Conservation (phyloP, 1,140 invertebrate species). For the Lysiphlebus fabarum region DNA sequence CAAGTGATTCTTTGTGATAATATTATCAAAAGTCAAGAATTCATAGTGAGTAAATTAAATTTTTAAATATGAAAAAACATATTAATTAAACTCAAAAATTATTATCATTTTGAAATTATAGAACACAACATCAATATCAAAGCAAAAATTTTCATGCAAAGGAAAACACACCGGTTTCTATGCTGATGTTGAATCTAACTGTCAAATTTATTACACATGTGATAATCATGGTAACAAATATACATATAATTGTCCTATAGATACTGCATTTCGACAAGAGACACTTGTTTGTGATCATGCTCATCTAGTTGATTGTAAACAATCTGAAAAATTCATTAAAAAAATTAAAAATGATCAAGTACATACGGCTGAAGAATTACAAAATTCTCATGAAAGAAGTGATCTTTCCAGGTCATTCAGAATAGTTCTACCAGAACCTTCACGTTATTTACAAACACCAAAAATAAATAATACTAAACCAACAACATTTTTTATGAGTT, state of each 20-base stretch:
- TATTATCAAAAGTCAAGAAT: neutral
- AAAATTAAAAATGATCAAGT: neutral
- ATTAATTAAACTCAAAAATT: conserved; percentile 3
- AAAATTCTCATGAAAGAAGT: conserved; percentile 1
- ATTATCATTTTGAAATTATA: conserved; percentile 18
- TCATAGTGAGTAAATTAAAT: conserved; percentile 8
- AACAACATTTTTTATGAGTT: conserved; percentile 34
- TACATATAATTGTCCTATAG: conserved; percentile 53
- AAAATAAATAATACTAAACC: conserved; percentile 23
- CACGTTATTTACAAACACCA: conserved; percentile 5
- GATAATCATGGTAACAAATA: conserved; percentile 54
- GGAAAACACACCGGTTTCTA: conserved; percentile 53
- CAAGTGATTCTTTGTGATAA: conserved; percentile 7
- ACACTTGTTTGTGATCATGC: conserved; percentile 57
- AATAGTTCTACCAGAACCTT: conserved; percentile 19
- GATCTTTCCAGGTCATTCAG: conserved; percentile 30
- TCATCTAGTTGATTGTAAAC: conserved; percentile 51
- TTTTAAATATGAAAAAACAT: conserved; percentile 9
- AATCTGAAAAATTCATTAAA: conserved; percentile 4
- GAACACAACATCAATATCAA: conserved; percentile 30
- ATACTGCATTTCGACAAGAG: conserved; percentile 57
- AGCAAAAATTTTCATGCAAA: conserved; percentile 44
- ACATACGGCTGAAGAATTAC: neutral
- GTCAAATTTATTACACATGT: conserved; percentile 55
- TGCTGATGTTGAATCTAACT: conserved; percentile 52